A percentile compares a stretch with the other conserved stretches of the same genome.
phyloP scores from a whole-genome alignment of 2,888 invertebrate species.

The Apodemia duryi region DNA sequence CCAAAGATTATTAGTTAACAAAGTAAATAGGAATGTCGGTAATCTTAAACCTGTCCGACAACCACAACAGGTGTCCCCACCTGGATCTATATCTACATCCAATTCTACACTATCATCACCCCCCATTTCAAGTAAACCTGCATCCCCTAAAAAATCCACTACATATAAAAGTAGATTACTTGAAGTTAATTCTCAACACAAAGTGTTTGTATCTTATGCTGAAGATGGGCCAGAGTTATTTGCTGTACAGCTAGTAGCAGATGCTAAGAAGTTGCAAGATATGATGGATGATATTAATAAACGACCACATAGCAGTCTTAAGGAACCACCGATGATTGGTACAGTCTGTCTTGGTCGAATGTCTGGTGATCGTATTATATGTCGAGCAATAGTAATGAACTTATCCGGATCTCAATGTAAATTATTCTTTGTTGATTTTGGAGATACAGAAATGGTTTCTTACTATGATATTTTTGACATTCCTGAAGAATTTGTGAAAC shows the following conservation, averaged over 20 bases:
- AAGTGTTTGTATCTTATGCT: slow-evolving; percentile 86
- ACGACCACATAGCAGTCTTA: slow-evolving; percentile 80
- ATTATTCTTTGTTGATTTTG: slow-evolving; percentile 90
- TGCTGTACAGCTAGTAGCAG: slow-evolving; percentile 84
- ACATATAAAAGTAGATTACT: slow-evolving; percentile 75
- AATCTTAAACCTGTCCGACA: slow-evolving; percentile 57
- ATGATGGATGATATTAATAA: slow-evolving; percentile 86
- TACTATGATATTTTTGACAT: slow-evolving; percentile 86
- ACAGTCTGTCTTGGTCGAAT: slow-evolving; percentile 88
- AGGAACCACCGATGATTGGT: slow-evolving; percentile 85
- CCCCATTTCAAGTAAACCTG: slow-evolving; percentile 38
- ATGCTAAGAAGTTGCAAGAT: slow-evolving; percentile 79
- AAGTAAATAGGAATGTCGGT: slow-evolving; percentile 53
- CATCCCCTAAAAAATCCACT: slow-evolving; percentile 61
- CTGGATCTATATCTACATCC: slow-evolving; percentile 28
- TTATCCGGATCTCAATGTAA: slow-evolving; percentile 85
- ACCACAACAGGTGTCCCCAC: slow-evolving; percentile 43
- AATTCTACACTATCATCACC: slow-evolving; percentile 34
- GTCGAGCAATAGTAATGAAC: slow-evolving; percentile 87
- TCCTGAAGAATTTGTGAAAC: slow-evolving; percentile 84
- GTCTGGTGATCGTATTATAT: slow-evolving; percentile 83
- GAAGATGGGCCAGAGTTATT: slow-evolving; percentile 90
- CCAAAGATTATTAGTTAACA: slow-evolving; percentile 57
- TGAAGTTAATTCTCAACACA: slow-evolving; percentile 76
- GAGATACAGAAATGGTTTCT: slow-evolving; percentile 86